Evolutionary conservation across 2,888 invertebrate species (phyloP).

Genomic region (Autographa pulchrina): DNA sequence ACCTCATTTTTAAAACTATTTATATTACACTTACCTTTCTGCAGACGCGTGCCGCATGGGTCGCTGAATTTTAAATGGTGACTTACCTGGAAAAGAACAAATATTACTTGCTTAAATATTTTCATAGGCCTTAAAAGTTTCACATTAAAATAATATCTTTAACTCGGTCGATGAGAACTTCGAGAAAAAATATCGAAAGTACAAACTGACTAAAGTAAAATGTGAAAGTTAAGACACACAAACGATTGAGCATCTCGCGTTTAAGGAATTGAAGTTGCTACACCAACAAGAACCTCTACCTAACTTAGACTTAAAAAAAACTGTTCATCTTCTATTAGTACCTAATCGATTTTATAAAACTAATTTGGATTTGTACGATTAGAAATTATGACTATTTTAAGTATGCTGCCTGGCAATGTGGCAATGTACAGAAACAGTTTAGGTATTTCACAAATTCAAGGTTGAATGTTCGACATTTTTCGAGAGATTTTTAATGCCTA

Average conservation of each 20-base stretch:
- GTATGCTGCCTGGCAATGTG: too few relatives aligned
- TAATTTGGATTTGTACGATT: too few relatives aligned
- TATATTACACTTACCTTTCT: conserved; percentile 38
- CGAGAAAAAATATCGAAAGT: background rate
- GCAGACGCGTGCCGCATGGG: background rate
- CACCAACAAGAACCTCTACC: background rate
- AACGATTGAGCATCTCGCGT: background rate
- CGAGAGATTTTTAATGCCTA: too few relatives aligned
- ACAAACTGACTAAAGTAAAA: background rate
- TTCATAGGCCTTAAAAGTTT: too few relatives aligned
- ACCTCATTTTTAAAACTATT: conserved; percentile 16
- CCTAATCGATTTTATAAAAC: too few relatives aligned
- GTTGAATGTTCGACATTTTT: too few relatives aligned
- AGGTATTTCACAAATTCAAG: too few relatives aligned
- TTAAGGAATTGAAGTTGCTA: background rate
- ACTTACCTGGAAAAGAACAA: conserved; percentile 50
- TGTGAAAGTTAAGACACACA: background rate
- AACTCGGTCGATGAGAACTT: background rate
- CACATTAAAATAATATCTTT: background rate
- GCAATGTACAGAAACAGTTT: too few relatives aligned
- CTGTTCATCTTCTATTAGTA: background rate
- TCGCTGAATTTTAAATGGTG: background rate
- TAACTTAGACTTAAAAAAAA: background rate
- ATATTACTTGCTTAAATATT: background rate
- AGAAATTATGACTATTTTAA: too few relatives aligned